phyloP scores from a whole-genome alignment of 2,113 vertebrate species.

The Scopus umbretta region DNA sequence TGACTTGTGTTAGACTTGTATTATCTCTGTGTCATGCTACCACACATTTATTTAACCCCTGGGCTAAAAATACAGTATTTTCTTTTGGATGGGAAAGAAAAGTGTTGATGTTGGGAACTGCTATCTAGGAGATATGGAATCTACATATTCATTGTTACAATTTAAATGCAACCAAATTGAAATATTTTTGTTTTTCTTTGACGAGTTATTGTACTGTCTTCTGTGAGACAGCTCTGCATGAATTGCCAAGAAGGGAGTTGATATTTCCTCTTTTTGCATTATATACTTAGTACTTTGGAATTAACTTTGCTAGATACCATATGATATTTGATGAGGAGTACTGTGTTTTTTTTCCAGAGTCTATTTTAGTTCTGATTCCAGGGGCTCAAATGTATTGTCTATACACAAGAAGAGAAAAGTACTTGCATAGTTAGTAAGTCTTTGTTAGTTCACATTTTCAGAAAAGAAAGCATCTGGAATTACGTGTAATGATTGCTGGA shows the following conservation, averaged over 20 bases:
- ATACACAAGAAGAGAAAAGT: not conserved
- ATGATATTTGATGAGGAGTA: too few species aligned
- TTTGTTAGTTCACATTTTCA: not conserved
- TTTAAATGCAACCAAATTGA: not conserved
- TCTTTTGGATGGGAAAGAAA: not conserved
- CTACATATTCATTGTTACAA: not conserved
- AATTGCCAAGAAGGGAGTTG: too few species aligned
- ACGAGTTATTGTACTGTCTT: not conserved
- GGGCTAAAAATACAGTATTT: not conserved
- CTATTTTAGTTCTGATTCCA: too few species aligned
- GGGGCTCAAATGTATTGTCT: not conserved
- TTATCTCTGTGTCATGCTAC: not conserved
- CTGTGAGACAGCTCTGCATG: not conserved
- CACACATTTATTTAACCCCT: not conserved
- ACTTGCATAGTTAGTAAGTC: not conserved
- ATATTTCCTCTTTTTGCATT: too few species aligned
- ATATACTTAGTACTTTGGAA: too few species aligned
- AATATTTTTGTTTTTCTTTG: not conserved
- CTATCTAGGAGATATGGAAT: not conserved
- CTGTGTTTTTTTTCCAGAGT: too few species aligned
- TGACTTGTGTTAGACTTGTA: not conserved
- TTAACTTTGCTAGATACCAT: too few species aligned
- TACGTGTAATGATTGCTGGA: not conserved
- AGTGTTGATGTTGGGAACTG: not conserved
- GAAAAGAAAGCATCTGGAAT: not conserved